Conservation (phyloP, 2,888 invertebrate species). For the Papilio protenor region DNA sequence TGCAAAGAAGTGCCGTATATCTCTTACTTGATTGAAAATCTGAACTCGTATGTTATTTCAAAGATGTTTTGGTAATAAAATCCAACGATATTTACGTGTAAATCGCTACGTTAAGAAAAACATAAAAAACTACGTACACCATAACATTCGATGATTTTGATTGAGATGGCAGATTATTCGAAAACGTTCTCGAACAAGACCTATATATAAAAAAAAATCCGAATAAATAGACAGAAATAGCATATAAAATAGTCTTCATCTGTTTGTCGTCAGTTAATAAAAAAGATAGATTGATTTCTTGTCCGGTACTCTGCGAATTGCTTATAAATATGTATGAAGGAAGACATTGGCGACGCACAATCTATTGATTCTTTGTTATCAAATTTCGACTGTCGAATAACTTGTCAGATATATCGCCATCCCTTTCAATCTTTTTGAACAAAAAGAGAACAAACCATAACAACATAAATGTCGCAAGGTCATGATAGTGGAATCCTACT, state of each 20-base stretch:
- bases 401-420: no score
- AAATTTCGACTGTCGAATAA: not conserved
- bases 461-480: no score
- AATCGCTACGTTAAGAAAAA: not conserved
- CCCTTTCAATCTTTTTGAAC: no score
- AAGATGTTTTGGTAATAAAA: not conserved
- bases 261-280: not conserved
- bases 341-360: not conserved
- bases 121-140: not conserved
- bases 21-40: no score
- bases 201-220: not conserved
- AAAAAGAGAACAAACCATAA: no score
- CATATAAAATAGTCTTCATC: not conserved
- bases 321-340: slow-evolving; percentile 7
- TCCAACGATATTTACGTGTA: not conserved
- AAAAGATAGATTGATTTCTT: not conserved
- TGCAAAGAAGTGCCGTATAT: not conserved
- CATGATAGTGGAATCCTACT: no score
- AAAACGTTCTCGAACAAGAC: not conserved
- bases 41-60: no score
- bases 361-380: not conserved
- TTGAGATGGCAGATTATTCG: not conserved
- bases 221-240: not conserved
- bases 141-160: not conserved
- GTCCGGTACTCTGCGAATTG: not conserved